Evolutionary conservation across 1,140 invertebrate genomes (phyloP).

Genomic region (Pteromalus puparum): DNA sequence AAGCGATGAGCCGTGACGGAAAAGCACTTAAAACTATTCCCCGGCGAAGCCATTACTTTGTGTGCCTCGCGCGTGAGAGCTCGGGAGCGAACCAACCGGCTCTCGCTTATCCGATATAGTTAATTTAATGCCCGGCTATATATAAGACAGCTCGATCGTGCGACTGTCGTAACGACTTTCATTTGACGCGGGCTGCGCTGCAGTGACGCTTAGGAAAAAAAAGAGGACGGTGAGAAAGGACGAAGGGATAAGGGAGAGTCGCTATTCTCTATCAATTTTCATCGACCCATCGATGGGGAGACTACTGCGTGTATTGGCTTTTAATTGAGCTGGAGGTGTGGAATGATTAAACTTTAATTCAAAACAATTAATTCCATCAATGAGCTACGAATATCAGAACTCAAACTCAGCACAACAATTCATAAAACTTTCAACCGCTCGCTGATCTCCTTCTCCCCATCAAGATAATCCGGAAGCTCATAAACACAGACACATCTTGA

Average conservation of each 20-base stretch:
- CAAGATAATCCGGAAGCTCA: constrained; percentile 13
- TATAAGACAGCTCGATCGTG: constrained; percentile 17
- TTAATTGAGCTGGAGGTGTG: not conserved
- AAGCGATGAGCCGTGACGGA: constrained; percentile 49
- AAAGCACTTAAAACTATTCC: constrained; percentile 50
- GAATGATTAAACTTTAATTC: not conserved
- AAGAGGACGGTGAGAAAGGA: constrained; percentile 22
- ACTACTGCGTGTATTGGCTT: not conserved
- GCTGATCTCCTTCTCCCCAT: not conserved
- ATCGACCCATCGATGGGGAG: not conserved
- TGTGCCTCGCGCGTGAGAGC: not conserved
- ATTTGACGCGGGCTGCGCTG: not conserved
- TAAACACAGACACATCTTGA: constrained; percentile 10
- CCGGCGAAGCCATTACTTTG: constrained; percentile 25
- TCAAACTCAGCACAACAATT: not conserved
- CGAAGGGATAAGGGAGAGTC: not conserved
- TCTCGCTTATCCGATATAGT: constrained; percentile 36
- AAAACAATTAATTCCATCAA: not conserved
- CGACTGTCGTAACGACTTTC: constrained; percentile 35
- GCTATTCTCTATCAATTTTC: constrained; percentile 23
- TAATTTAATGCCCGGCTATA: constrained; percentile 26
- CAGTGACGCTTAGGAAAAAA: not conserved
- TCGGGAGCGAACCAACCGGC: not conserved
- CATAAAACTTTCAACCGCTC: not conserved
- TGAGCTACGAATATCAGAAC: not conserved